Conservation (phyloP, 1,140 invertebrate genomes). For the Lasioglossum albipes region DNA sequence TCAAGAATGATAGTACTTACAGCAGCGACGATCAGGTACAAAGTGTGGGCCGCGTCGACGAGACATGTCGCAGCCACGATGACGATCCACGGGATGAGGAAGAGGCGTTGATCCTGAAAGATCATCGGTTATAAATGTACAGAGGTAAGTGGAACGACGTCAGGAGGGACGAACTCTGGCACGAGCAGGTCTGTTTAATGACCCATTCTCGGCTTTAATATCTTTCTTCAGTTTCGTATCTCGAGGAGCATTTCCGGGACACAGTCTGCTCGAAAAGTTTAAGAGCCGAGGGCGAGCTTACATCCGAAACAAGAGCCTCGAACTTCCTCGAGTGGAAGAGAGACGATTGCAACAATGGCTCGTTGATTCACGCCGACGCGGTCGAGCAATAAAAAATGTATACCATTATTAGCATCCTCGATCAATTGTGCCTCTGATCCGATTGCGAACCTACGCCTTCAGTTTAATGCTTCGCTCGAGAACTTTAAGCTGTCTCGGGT, state of each 20-base stretch:
- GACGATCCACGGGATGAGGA: constrained; percentile 79
- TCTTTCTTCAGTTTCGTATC: not conserved
- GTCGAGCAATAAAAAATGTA: not conserved
- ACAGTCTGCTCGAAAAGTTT: not conserved
- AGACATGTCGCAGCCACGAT: constrained; percentile 69
- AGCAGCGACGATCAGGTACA: constrained; percentile 71
- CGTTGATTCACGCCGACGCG: too few relatives aligned
- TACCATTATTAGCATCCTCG: too few relatives aligned
- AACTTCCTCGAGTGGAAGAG: not conserved
- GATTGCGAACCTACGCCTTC: not conserved
- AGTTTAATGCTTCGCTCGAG: too few relatives aligned
- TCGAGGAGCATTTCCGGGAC: not conserved
- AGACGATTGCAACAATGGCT: not conserved
- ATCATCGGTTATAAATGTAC: constrained; percentile 24
- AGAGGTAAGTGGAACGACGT: not conserved
- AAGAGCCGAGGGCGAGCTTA: not conserved
- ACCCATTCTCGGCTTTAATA: not conserved
- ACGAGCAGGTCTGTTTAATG: not conserved
- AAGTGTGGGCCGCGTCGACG: constrained; percentile 74
- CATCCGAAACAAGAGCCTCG: not conserved
- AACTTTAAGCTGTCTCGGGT: too few relatives aligned
- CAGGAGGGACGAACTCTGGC: too few relatives aligned
- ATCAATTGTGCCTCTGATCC: too few relatives aligned
- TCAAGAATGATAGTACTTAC: constrained; percentile 42
- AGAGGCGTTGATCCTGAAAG: constrained; percentile 76